These are phyloP conservation scores for Ctenodactylus gundi DNA, from an alignment of 2,113 vertebrate species.

Conservation along the genomic window DNA sequence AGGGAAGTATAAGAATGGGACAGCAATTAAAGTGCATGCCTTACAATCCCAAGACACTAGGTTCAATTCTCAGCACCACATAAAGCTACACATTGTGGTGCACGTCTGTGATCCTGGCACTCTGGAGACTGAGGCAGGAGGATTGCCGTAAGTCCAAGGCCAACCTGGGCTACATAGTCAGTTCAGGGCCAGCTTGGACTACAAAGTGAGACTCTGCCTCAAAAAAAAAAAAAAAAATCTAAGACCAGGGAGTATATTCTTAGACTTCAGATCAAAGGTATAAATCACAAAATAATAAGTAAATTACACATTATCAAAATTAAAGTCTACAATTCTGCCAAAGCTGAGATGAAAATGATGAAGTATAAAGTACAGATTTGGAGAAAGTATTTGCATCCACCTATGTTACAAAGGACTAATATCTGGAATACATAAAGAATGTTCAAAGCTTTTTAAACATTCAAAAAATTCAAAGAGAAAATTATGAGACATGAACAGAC, in stretches of 20 bases:
- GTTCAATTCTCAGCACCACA: too few relatives aligned
- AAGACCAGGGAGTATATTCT: not conserved
- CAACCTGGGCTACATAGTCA: too few relatives aligned
- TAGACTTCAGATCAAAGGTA: not conserved
- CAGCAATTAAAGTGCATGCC: too few relatives aligned
- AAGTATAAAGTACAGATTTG: not conserved
- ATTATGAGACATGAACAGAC: not conserved
- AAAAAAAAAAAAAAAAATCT: too few relatives aligned
- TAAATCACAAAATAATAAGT: not conserved
- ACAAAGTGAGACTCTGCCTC: too few relatives aligned
- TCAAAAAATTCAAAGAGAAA: not conserved
- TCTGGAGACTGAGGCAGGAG: too few relatives aligned
- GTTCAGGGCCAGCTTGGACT: too few relatives aligned
- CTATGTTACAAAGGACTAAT: not conserved
- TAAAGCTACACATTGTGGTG: too few relatives aligned
- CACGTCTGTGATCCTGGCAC: too few relatives aligned
- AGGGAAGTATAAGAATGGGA: too few relatives aligned
- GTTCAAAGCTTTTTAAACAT: not conserved
- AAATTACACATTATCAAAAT: not conserved
- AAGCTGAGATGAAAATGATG: not conserved
- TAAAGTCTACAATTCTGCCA: not conserved
- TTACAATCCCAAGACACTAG: too few relatives aligned
- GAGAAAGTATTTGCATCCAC: not conserved
- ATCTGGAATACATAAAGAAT: not conserved
- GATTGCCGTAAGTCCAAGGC: too few relatives aligned